Base-by-base conservation (phyloP, 1,140 invertebrate genomes). In the Solen grandis region DNA sequence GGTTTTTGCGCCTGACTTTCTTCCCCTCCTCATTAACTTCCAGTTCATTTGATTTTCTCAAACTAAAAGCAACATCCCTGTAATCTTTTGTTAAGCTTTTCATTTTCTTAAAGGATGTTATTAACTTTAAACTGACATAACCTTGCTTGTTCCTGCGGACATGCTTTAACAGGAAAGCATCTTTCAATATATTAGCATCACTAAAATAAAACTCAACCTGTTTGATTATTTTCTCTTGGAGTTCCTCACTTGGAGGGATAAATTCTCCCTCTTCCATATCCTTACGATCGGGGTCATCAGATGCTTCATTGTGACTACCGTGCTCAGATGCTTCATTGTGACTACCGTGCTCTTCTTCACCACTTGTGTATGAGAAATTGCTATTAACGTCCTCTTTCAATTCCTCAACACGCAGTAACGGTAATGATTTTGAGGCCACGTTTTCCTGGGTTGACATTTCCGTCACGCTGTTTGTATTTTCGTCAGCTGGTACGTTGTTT, bases 121-220 rank as follows among this genome's bases (percentile, higher is more conserved):
- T 97, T 50, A 99, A 93, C 91, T 99, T 99, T 8, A 99, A 93
- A 38, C 96, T 97, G 1, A 99, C 97, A 92, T 96, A 99, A 13
- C 98, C 97, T 91, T 98, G 97, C 90, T 98, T 98, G 90, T 98
- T 98, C 29, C 97, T 94, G 38, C 96, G 95, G 2, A 99, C 97
- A 91, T 99, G 97, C 91, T 99, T 99, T 41, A 99, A 91, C 5
- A 99, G 93, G 91, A 99, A 99, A 1, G 97, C 97, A 90, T 99
- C 97, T 91, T 98, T 98, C 0, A 97, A 95, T 76, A 99, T 97
- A 89, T 97, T 98, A 22, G 96, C 96, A 90, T 99, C 97, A 73
- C 97, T 97, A 90, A 99, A 98, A 91, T 98, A 98, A 90, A 96
- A 97, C 92, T 92, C 91, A 22, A 91, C 90, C 76, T 91, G 88